phyloP scores from a whole-genome alignment of 2,113 vertebrate genomes.

The Brachyhypopomus gauderio region DNA sequence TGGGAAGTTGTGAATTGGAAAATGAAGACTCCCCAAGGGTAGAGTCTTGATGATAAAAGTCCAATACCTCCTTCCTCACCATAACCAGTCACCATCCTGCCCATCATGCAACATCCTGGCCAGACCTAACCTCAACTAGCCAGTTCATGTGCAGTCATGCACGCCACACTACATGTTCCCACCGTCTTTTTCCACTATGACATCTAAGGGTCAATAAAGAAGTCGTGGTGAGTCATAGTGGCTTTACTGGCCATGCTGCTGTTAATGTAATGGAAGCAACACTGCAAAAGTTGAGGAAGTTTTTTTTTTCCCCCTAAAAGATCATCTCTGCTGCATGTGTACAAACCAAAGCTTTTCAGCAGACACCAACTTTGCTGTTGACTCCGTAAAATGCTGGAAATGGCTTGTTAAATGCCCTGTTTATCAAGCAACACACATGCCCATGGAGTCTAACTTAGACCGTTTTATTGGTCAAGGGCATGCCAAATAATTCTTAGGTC shows the following conservation, averaged over 20 bases:
- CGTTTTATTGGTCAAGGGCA: slow-evolving; percentile 20
- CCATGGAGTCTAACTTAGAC: neutral
- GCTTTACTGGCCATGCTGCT: neutral
- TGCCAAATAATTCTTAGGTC: slow-evolving; percentile 21
- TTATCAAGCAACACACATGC: slow-evolving; percentile 1
- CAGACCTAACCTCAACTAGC: no score
- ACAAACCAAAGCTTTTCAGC: neutral
- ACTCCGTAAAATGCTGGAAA: slow-evolving; percentile 16
- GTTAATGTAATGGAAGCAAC: neutral
- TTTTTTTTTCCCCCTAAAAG: neutral
- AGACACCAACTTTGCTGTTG: slow-evolving; percentile 1
- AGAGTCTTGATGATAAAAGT: no score
- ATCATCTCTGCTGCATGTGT: neutral
- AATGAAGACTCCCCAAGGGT: no score
- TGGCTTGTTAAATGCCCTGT: neutral
- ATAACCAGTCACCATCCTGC: neutral
- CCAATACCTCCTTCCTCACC: no score
- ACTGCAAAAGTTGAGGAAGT: no score
- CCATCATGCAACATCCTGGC: neutral
- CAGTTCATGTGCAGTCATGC: no score
- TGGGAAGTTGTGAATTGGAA: no score
- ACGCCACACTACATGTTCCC: no score
- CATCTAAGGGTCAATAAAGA: no score
- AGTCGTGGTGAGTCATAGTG: no score
- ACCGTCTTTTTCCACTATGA: no score